Conservation (phyloP, 2,113 vertebrate species). For the Phocoena sinus region DNA sequence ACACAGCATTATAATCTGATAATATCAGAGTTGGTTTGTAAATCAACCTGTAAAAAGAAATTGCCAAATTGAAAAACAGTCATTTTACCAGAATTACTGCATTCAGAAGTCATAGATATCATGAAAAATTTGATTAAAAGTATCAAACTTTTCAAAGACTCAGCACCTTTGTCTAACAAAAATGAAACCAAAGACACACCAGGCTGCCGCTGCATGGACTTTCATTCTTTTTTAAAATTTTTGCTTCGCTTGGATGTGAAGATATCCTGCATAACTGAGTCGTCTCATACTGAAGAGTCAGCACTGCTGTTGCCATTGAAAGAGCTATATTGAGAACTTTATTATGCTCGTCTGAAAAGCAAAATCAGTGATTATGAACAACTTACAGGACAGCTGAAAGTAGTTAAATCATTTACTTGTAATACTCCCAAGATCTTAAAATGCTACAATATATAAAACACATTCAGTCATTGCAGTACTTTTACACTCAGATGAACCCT, state of each 20-base stretch:
- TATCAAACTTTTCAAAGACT: slow-evolving; percentile 38
- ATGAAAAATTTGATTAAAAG: not conserved
- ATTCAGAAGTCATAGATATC: not conserved
- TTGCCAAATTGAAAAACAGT: not conserved
- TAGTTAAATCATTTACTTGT: slow-evolving; percentile 81
- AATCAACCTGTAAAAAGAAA: slow-evolving; percentile 13
- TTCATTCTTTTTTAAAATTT: slow-evolving; percentile 45
- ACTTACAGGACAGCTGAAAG: slow-evolving; percentile 84
- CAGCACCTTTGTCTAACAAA: not conserved
- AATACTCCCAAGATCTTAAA: slow-evolving; percentile 77
- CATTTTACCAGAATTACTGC: slow-evolving; percentile 2
- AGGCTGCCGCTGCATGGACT: not conserved
- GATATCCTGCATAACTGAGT: slow-evolving; percentile 75
- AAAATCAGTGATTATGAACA: slow-evolving; percentile 82
- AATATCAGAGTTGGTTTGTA: not conserved
- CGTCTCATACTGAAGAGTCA: slow-evolving; percentile 79
- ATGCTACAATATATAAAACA: slow-evolving; percentile 74
- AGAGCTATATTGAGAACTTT: slow-evolving; percentile 79
- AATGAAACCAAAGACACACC: slow-evolving; percentile 1
- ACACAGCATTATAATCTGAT: not conserved
- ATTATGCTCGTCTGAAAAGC: slow-evolving; percentile 82
- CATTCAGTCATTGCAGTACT: slow-evolving; percentile 67
- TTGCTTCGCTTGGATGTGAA: slow-evolving; percentile 73
- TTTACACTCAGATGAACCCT: slow-evolving; percentile 66
- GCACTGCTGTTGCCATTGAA: slow-evolving; percentile 71